A percentile compares a stretch with the other conserved stretches of the same genome.
Conservation (phyloP, 2,113 vertebrate species). For the Nansenia antarctica region DNA sequence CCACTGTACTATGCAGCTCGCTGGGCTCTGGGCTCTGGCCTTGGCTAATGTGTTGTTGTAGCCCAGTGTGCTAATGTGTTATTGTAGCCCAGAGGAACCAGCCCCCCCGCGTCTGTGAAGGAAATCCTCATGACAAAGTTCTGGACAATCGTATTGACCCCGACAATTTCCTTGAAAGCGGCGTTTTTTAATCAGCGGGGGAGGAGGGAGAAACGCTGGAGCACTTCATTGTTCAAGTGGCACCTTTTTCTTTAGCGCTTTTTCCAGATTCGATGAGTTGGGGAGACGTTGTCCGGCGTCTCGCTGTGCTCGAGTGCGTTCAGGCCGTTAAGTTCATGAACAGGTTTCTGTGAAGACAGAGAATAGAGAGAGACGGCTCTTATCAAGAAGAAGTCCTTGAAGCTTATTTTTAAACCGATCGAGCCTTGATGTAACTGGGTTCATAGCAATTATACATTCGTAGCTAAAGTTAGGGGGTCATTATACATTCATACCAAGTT, state of each 20-base stretch:
- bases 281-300: too few relatives aligned
- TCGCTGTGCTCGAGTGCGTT: background rate
- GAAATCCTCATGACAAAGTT: conserved; percentile 31
- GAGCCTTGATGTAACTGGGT: background rate
- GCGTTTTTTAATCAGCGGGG: conserved; percentile 39
- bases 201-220: background rate
- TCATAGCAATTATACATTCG: background rate
- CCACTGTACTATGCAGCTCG: too few relatives aligned
- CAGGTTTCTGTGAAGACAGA: background rate
- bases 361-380: too few relatives aligned
- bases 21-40: too few relatives aligned
- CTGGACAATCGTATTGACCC: conserved; percentile 27
- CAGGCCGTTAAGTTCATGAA: background rate
- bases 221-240: conserved; percentile 26
- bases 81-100: conserved; percentile 23
- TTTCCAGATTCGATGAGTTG: too few relatives aligned
- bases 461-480: background rate
- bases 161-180: conserved; percentile 31
- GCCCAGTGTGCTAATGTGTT: too few relatives aligned
- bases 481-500: too few relatives aligned
- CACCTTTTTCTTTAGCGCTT: conserved; percentile 2
- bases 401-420: conserved; percentile 4
- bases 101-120: conserved; percentile 34
- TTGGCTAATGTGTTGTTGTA: too few relatives aligned
- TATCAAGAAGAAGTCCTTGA: too few relatives aligned